Conservation (phyloP, 2,113 vertebrate genomes). For the Anoura caudifer region DNA sequence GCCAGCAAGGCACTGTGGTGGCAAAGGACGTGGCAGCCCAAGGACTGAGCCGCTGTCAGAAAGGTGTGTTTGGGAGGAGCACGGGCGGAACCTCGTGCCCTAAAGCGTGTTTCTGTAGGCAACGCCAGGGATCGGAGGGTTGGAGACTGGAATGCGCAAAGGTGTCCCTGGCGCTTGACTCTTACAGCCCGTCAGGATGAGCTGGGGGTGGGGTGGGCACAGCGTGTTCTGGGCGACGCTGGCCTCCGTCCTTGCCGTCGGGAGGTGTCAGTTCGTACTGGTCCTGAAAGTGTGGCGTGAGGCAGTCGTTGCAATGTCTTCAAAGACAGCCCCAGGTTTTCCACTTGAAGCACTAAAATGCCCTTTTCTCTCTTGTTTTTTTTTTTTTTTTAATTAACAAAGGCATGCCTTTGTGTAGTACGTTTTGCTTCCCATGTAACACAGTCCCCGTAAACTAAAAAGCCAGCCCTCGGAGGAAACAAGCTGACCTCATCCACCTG, state of each 20-base stretch:
- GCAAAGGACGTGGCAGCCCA: neutral
- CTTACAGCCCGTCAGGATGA: accelerated
- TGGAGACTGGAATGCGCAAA: accelerated
- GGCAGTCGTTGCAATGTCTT: accelerated
- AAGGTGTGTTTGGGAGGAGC: accelerated
- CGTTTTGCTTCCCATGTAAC: neutral
- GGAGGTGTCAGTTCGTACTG: accelerated
- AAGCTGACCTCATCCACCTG: accelerated
- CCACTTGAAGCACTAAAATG: accelerated
- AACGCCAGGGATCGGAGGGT: neutral
- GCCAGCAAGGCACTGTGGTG: neutral
- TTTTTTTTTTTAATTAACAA: neutral
- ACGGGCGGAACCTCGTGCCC: accelerated
- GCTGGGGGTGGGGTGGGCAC: accelerated
- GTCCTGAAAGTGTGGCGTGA: accelerated
- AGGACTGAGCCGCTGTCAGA: accelerated
- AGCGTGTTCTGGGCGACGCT: neutral
- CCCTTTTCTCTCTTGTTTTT: neutral
- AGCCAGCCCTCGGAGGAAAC: neutral
- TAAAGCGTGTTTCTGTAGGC: accelerated
- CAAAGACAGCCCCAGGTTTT: neutral
- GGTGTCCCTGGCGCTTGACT: neutral
- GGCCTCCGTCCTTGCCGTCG: neutral
- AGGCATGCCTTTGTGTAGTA: accelerated
- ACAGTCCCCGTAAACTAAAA: accelerated